Evolutionary conservation across 2,888 invertebrate species (phyloP).

Genomic region (Cosmorhoe ocellata): DNA sequence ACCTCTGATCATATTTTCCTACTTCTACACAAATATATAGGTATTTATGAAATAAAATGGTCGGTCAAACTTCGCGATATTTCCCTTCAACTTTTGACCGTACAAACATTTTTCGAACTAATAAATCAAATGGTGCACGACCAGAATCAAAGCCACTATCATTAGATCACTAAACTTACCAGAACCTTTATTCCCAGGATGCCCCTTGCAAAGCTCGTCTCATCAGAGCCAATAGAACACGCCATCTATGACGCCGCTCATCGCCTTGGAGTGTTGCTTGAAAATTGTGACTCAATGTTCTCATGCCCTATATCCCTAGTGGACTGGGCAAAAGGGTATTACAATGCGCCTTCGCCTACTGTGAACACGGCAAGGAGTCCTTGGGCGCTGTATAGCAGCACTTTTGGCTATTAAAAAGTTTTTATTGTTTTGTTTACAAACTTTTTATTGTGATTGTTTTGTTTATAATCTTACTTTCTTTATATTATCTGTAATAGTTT

Average conservation of each 20-base stretch:
- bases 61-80: too few relatives aligned
- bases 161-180: too few relatives aligned
- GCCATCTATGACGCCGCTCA: slow-evolving; percentile 85
- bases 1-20: too few relatives aligned
- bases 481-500: too few relatives aligned
- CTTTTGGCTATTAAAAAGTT: slow-evolving; percentile 40
- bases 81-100: too few relatives aligned
- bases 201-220: slow-evolving; percentile 81
- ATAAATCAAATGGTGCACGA: too few relatives aligned
- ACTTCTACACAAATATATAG: too few relatives aligned
- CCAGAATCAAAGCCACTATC: too few relatives aligned
- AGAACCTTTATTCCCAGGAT: slow-evolving; percentile 76
- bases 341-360: slow-evolving; percentile 53
- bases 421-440: not conserved
- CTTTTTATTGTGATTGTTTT: too few relatives aligned
- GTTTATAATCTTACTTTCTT: too few relatives aligned
- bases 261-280: slow-evolving; percentile 46
- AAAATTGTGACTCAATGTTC: slow-evolving; percentile 79
- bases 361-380: slow-evolving; percentile 40
- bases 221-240: slow-evolving; percentile 84
- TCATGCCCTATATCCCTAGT: slow-evolving; percentile 86
- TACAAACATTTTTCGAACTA: too few relatives aligned
- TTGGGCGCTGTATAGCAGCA: slow-evolving; percentile 51
- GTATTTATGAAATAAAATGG: too few relatives aligned
- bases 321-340: slow-evolving; percentile 84